phyloP scores from a whole-genome alignment of 2,888 invertebrate genomes.

The Eupithecia insigniata region DNA sequence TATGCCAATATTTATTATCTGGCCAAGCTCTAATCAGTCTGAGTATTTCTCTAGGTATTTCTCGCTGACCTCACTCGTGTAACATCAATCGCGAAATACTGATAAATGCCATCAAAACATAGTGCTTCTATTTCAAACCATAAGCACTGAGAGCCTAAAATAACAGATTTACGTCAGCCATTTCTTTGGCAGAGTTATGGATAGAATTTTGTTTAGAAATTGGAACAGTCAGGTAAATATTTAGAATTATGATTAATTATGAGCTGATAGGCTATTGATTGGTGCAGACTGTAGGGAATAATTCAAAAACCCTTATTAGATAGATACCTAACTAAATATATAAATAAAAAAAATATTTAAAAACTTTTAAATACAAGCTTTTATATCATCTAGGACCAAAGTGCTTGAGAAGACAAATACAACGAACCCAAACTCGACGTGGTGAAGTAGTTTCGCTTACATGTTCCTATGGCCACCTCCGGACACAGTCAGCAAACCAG shows the following conservation, averaged over 20 bases:
- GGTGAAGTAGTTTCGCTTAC: no score
- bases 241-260: slow-evolving; percentile 43
- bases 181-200: slow-evolving; percentile 44
- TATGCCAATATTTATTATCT: neutral
- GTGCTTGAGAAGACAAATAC: no score
- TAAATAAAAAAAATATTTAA: no score
- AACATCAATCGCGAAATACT: slow-evolving; percentile 3
- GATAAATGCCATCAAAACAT: slow-evolving; percentile 8
- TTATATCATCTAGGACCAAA: no score
- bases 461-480: no score
- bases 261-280: slow-evolving; percentile 9
- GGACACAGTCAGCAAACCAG: no score
- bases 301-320: neutral
- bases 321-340: neutral
- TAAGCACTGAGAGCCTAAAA: slow-evolving; percentile 50
- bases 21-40: neutral
- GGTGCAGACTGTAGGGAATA: neutral
- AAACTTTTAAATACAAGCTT: no score
- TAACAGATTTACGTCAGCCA: slow-evolving; percentile 63
- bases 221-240: slow-evolving; percentile 55
- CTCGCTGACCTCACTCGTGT: neutral
- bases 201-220: slow-evolving; percentile 46
- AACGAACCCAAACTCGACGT: no score
- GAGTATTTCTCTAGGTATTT: neutral
- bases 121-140: slow-evolving; percentile 53